Conservation (phyloP, 2,888 invertebrate species). For the Cryptosula pallasiana region DNA sequence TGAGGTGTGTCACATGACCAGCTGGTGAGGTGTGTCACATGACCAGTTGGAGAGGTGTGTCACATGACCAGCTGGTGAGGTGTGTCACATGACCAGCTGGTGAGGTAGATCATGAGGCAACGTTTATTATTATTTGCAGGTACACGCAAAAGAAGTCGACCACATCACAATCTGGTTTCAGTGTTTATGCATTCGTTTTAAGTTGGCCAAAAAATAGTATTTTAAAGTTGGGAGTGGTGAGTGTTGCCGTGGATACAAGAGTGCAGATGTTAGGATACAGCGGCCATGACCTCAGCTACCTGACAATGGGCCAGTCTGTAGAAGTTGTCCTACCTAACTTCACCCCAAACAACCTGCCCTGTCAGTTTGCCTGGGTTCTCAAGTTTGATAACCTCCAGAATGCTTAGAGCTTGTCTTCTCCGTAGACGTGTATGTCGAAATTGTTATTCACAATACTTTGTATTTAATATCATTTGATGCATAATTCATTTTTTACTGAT, state of each 20-base stretch:
- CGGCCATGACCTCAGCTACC: conserved; percentile 30
- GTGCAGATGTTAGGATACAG: conserved; percentile 59
- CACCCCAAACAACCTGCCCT: conserved; percentile 36
- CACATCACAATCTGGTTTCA: conserved; percentile 27
- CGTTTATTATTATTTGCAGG: conserved; percentile 33
- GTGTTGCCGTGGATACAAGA: conserved; percentile 41
- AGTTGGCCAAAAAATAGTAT: conserved; percentile 64
- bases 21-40: too few species aligned
- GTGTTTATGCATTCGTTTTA: conserved; percentile 66
- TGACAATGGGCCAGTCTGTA: conserved; percentile 33
- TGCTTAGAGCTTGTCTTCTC: not conserved
- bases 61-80: too few species aligned
- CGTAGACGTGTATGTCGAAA: too few species aligned
- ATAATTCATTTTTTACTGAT: too few species aligned
- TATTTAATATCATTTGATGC: too few species aligned
- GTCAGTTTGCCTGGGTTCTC: conserved; percentile 45
- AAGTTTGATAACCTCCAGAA: conserved; percentile 32
- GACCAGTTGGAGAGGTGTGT: too few species aligned
- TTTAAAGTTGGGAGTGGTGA: conserved; percentile 57
- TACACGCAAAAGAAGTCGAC: conserved; percentile 36
- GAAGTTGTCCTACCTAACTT: conserved; percentile 38
- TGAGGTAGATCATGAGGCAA: too few species aligned
- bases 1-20: too few species aligned
- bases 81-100: too few species aligned
- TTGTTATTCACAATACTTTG: too few species aligned